Conservation (phyloP, 2,797 vertebrate genomes). For the Coregonus sp. region DNA sequence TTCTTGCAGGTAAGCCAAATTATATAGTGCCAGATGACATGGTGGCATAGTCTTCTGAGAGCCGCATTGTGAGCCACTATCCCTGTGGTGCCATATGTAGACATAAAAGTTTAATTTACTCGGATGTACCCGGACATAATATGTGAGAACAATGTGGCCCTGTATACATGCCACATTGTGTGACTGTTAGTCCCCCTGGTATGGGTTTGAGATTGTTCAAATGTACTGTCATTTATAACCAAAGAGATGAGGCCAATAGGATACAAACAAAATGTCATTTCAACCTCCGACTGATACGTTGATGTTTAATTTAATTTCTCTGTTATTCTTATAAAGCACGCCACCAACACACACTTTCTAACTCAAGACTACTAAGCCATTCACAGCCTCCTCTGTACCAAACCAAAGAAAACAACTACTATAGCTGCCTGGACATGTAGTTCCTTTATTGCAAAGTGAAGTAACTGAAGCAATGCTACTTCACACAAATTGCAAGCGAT, state of each 20-base stretch:
- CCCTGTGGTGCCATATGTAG: constrained; percentile 37
- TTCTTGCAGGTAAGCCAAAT: constrained; percentile 35
- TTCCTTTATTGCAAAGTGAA: not conserved
- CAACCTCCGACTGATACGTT: not conserved
- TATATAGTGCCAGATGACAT: constrained; percentile 28
- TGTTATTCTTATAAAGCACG: not conserved
- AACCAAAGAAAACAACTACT: too few relatives aligned
- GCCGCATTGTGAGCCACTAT: constrained; percentile 24
- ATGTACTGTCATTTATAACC: not conserved
- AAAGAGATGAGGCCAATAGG: not conserved
- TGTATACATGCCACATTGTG: constrained; percentile 10
- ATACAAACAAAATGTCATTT: not conserved
- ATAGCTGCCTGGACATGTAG: not conserved
- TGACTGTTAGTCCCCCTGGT: not conserved
- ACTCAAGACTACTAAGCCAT: too few relatives aligned
- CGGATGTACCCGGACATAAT: constrained; percentile 33
- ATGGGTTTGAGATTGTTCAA: constrained; percentile 8
- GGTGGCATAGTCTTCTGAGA: constrained; percentile 35
- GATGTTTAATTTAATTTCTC: not conserved
- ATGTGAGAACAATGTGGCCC: constrained; percentile 3
- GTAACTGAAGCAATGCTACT: constrained; percentile 1
- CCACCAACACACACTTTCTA: not conserved
- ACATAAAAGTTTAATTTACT: constrained; percentile 48
- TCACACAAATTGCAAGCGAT: not conserved
- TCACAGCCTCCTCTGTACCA: too few relatives aligned